Evolutionary conservation across 1,140 invertebrate genomes (phyloP).

Genomic region (Sinonovacula constricta): DNA sequence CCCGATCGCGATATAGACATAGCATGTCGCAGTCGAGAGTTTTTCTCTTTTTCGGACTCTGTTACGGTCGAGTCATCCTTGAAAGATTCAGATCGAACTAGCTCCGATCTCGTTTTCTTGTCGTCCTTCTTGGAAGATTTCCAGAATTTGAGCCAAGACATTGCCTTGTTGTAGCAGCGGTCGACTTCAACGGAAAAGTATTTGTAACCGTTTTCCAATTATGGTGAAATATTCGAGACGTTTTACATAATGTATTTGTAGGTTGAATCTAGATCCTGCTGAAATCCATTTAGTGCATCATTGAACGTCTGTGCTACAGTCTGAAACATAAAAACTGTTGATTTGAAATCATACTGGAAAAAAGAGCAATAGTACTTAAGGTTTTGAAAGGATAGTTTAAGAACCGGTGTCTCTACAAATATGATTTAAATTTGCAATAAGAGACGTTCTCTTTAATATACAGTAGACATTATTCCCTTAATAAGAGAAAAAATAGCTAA

Average conservation of each 20-base stretch:
- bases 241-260: not conserved
- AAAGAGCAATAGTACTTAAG: too few relatives aligned
- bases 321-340: too few relatives aligned
- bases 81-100: slow-evolving; percentile 54
- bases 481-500: too few relatives aligned
- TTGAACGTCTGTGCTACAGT: not conserved
- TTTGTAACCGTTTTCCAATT: not conserved
- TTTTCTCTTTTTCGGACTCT: slow-evolving; percentile 65
- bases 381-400: too few relatives aligned
- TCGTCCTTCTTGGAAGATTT: slow-evolving; percentile 60
- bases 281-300: not conserved
- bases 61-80: slow-evolving; percentile 47
- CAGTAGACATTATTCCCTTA: too few relatives aligned
- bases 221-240: not conserved
- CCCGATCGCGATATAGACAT: slow-evolving; percentile 75
- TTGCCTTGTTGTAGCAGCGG: slow-evolving; percentile 22
- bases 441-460: too few relatives aligned
- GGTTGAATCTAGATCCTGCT: not conserved
- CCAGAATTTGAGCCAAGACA: slow-evolving; percentile 73
- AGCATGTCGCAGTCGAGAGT: slow-evolving; percentile 61
- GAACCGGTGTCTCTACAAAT: too few relatives aligned
- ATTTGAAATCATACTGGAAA: too few relatives aligned
- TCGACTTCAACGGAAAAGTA: not conserved
- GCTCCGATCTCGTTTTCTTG: slow-evolving; percentile 36
- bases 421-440: too few relatives aligned